These are phyloP conservation scores for Drepanosiphum platanoidis DNA, from an alignment of 2,888 invertebrate species.

Conservation along the genomic window DNA sequence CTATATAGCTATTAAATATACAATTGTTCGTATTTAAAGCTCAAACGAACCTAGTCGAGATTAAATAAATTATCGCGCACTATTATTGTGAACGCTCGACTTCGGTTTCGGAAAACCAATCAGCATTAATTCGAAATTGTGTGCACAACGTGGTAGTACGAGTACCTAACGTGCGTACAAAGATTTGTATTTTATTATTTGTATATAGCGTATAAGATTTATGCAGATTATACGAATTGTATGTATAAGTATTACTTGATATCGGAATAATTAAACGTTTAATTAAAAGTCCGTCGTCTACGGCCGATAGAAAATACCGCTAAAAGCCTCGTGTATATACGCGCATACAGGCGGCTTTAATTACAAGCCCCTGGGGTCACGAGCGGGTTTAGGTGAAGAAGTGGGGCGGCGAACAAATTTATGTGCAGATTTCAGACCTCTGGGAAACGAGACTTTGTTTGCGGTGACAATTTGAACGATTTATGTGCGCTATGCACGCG, in stretches of 20 bases:
- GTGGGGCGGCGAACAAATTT: conserved; percentile 58
- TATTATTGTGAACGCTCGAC: no score
- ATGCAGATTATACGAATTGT: conserved; percentile 38
- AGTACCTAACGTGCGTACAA: neutral
- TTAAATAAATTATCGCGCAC: no score
- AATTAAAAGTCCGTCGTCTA: conserved; percentile 60
- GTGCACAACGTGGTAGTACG: conserved; percentile 6
- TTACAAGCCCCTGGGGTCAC: conserved; percentile 59
- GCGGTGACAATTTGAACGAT: conserved; percentile 62
- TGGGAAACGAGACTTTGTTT: conserved; percentile 62
- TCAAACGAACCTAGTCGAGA: no score
- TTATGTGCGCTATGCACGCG: conserved; percentile 57
- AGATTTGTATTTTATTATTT: conserved; percentile 1
- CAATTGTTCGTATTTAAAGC: no score
- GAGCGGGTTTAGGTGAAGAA: conserved; percentile 33
- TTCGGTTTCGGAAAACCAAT: neutral
- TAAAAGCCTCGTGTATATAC: conserved; percentile 60
- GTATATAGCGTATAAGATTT: conserved; percentile 26
- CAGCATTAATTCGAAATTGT: neutral
- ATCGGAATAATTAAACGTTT: conserved; percentile 62
- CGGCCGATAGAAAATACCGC: conserved; percentile 61
- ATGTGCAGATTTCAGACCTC: conserved; percentile 62
- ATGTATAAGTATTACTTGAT: conserved; percentile 56
- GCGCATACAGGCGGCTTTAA: conserved; percentile 55
- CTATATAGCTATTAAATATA: no score